Percentiles rank a stretch among this genome's conserved stretches.
Conservation (phyloP, 2,113 vertebrate genomes). For the Melanerpes aurifrons region DNA sequence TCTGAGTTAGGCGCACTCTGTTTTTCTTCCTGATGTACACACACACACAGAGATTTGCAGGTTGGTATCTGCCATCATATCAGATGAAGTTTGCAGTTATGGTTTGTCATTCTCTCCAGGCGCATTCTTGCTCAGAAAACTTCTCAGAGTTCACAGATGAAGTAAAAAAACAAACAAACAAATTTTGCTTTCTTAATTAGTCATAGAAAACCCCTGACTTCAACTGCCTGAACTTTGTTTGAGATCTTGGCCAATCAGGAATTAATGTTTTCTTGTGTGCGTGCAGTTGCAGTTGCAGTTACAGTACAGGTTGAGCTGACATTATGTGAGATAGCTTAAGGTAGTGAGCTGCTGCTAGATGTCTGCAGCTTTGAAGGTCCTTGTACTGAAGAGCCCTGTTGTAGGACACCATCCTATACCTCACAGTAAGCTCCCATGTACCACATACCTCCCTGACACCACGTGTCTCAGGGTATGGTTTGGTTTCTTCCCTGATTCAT, state of each 20-base stretch:
- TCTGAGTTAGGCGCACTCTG: neutral
- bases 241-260: neutral
- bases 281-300: neutral
- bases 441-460: accelerated
- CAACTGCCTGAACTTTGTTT: neutral
- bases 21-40: neutral
- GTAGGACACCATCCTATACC: neutral
- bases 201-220: neutral
- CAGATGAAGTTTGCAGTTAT: neutral
- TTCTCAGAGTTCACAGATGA: neutral
- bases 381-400: neutral
- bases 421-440: neutral
- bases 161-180: no score
- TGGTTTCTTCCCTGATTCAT: neutral
- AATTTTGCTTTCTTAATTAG: neutral
- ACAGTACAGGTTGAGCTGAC: neutral
- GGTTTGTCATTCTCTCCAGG: neutral
- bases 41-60: neutral
- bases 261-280: neutral
- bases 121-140: neutral
- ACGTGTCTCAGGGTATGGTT: accelerated
- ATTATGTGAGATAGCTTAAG: neutral
- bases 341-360: neutral
- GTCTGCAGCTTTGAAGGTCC: neutral
- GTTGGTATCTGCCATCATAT: neutral